A percentile compares a stretch with the other conserved stretches of the same genome.
Conservation (phyloP, 2,797 vertebrate species). For the Mormyrus hasselquistii region DNA sequence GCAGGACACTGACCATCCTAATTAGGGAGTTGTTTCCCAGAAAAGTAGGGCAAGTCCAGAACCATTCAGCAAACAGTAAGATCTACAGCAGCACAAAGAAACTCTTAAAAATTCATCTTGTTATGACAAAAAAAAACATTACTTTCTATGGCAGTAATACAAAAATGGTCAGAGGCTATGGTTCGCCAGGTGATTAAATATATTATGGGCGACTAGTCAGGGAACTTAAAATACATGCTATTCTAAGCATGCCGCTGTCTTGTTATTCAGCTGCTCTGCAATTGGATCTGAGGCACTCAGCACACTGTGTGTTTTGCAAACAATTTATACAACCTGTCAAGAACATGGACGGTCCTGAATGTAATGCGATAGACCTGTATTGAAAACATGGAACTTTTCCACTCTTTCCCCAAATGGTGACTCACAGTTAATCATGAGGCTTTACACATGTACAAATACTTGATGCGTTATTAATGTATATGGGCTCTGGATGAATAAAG, state of each 20-base stretch:
- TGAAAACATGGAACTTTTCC: conserved; percentile 3
- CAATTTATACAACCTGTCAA: conserved; percentile 19
- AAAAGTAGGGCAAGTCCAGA: conserved; percentile 40
- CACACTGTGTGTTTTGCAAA: not conserved
- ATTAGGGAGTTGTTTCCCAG: conserved; percentile 40
- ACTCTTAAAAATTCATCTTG: not conserved
- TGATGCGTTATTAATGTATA: not conserved
- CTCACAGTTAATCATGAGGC: not conserved
- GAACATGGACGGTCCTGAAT: conserved; percentile 23
- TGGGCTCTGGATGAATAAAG: not conserved
- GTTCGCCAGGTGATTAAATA: not conserved
- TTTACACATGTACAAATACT: not conserved
- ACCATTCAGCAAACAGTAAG: conserved; percentile 21
- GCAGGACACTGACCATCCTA: conserved; percentile 36
- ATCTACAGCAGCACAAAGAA: not conserved
- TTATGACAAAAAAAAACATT: not conserved
- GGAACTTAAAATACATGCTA: not conserved
- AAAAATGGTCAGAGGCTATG: not conserved
- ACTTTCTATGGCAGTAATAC: not conserved
- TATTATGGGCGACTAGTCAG: not conserved
- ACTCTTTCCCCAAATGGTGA: not conserved
- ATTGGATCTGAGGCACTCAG: not conserved
- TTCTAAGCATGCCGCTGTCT: not conserved
- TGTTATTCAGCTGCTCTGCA: not conserved
- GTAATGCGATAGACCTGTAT: conserved; percentile 5